Evolutionary conservation across 2,113 vertebrate genomes (phyloP).

Genomic region (Phasianus colchicus): DNA sequence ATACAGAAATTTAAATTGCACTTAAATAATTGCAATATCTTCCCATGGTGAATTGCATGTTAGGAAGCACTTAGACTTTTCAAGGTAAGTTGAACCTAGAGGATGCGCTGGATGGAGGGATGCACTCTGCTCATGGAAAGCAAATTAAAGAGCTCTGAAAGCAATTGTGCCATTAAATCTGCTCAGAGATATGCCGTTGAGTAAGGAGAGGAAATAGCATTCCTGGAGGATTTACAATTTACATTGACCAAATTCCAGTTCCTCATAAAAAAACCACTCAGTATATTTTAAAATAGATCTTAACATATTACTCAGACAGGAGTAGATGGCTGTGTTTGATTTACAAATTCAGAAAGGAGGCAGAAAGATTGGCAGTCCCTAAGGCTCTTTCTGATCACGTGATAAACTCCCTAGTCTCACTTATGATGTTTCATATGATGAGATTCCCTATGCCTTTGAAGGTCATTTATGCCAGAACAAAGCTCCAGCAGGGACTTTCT

Average conservation of each 20-base stretch:
- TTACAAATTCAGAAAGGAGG: neutral
- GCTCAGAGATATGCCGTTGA: neutral
- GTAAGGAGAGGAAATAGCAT: neutral
- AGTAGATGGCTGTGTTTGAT: neutral
- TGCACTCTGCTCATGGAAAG: neutral
- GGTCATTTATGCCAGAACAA: neutral
- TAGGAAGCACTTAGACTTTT: neutral
- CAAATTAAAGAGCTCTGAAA: neutral
- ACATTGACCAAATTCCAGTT: neutral
- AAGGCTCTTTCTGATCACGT: neutral
- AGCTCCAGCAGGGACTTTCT: neutral
- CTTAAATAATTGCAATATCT: neutral
- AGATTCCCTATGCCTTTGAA: neutral
- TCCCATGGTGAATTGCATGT: neutral
- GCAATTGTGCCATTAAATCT: neutral
- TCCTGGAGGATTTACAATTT: slow-evolving; percentile 1
- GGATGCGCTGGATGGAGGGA: neutral
- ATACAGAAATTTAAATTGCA: neutral
- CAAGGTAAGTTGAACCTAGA: neutral
- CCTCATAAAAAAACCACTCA: neutral
- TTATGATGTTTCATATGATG: neutral
- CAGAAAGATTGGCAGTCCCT: neutral
- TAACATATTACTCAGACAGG: neutral
- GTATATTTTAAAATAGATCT: neutral
- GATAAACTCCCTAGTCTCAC: neutral